A percentile compares a stretch with the other conserved stretches of the same genome.
phyloP scores from a whole-genome alignment of 2,888 invertebrate species.

The Cheilosia vernalis region DNA sequence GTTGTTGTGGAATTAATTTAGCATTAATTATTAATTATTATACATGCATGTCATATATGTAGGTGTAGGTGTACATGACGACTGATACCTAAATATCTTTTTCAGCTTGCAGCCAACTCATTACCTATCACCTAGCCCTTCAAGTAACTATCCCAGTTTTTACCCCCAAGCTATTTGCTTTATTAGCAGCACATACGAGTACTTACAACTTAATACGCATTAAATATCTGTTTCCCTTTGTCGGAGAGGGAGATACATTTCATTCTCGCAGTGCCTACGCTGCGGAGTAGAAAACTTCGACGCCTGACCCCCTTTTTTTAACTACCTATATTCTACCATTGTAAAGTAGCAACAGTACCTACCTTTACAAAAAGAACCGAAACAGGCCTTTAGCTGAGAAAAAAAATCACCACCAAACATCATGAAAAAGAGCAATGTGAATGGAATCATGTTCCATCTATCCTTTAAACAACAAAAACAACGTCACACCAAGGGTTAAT shows the following conservation, averaged over 20 bases:
- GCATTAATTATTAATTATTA: conserved; percentile 67
- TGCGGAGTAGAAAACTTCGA: conserved; percentile 32
- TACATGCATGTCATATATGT: conserved; percentile 52
- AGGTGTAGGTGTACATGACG: conserved; percentile 39
- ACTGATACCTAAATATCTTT: conserved; percentile 35
- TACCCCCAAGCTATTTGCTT: conserved; percentile 53
- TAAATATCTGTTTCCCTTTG: conserved; percentile 58
- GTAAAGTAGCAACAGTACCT: no score
- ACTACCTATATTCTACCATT: no score
- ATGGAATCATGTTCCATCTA: conserved; percentile 65
- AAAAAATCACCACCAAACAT: conserved; percentile 45
- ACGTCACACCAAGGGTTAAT: conserved; percentile 55
- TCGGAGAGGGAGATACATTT: conserved; percentile 63
- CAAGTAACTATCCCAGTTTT: conserved; percentile 7
- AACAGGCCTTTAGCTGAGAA: conserved; percentile 39
- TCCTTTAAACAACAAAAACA: conserved; percentile 35
- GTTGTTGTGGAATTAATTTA: conserved; percentile 54
- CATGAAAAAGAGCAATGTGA: conserved; percentile 49
- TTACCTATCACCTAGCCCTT: conserved; percentile 20
- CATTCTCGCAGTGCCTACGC: conserved; percentile 50
- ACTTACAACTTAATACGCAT: conserved; percentile 51
- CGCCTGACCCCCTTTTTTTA: conserved; percentile 15
- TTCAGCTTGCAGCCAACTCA: conserved; percentile 3
- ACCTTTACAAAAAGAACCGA: conserved; percentile 10
- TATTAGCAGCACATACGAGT: conserved; percentile 67